phyloP scores from a whole-genome alignment of 2,113 vertebrate species.

The Panthera uncia region DNA sequence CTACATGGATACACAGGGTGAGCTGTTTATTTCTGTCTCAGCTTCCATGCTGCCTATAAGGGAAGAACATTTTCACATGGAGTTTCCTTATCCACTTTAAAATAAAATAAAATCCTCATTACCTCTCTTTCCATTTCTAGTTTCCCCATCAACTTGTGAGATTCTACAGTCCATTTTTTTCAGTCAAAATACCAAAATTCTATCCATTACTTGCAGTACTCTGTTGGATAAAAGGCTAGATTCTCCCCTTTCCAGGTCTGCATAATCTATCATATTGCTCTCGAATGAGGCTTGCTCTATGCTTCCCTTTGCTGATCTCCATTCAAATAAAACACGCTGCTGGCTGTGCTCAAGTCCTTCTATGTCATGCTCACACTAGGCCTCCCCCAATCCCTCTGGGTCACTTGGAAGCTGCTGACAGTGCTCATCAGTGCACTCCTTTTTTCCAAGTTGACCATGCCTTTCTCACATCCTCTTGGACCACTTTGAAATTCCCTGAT shows the following conservation, averaged over 20 bases:
- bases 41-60: neutral
- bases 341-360: neutral
- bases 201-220: neutral
- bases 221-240: neutral
- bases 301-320: neutral
- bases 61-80: too few species aligned
- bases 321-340: neutral
- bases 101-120: neutral
- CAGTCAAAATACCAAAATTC: neutral
- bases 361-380: neutral
- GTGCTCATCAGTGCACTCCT: neutral
- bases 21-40: neutral
- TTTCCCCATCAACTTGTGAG: neutral
- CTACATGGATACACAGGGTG: neutral
- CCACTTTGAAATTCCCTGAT: neutral
- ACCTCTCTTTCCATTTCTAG: neutral
- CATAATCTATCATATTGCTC: neutral
- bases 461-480: neutral
- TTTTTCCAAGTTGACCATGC: neutral
- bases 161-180: neutral
- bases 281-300: neutral
- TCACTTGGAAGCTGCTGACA: neutral
- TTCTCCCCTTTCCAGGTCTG: neutral
- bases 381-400: neutral
- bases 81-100: constrained; percentile 7